Conservation (phyloP, 2,888 invertebrate species). For the Catocala sponsa region DNA sequence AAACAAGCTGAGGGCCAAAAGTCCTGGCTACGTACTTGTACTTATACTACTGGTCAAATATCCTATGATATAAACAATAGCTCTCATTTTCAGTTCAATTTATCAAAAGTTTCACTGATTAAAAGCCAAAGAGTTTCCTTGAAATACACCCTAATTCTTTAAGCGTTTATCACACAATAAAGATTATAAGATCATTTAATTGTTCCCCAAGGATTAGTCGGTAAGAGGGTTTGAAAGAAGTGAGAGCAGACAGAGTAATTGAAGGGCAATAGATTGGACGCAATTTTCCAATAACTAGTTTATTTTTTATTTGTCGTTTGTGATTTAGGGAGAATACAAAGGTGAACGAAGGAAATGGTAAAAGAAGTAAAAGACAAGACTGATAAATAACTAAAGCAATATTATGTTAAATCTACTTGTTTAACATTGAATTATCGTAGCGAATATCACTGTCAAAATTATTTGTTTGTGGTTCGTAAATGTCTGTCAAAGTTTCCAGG, state of each 20-base stretch:
- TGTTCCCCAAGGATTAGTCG: constrained; percentile 38
- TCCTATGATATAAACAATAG: too few species aligned
- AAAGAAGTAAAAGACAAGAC: too few species aligned
- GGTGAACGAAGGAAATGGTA: not conserved
- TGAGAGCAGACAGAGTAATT: constrained; percentile 26
- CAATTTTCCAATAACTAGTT: not conserved
- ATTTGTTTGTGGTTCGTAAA: too few species aligned
- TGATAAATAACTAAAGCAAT: too few species aligned
- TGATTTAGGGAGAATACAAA: not conserved
- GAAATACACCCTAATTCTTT: constrained; percentile 29
- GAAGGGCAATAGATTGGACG: constrained; percentile 4
- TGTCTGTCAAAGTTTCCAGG: too few species aligned
- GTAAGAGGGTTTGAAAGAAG: constrained; percentile 23
- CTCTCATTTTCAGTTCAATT: too few species aligned
- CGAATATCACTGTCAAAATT: too few species aligned
- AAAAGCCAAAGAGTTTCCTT: not conserved
- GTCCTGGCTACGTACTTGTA: too few species aligned
- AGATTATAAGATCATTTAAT: constrained; percentile 39
- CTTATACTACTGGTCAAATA: too few species aligned
- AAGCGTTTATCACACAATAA: constrained; percentile 48
- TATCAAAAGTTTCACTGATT: not conserved
- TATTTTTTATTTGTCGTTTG: not conserved
- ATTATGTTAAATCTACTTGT: too few species aligned
- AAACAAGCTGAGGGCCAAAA: too few species aligned
- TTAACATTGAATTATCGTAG: too few species aligned